These are phyloP conservation scores for Miniopterus natalensis DNA, from an alignment of 2,113 vertebrate genomes.

Conservation along the genomic window DNA sequence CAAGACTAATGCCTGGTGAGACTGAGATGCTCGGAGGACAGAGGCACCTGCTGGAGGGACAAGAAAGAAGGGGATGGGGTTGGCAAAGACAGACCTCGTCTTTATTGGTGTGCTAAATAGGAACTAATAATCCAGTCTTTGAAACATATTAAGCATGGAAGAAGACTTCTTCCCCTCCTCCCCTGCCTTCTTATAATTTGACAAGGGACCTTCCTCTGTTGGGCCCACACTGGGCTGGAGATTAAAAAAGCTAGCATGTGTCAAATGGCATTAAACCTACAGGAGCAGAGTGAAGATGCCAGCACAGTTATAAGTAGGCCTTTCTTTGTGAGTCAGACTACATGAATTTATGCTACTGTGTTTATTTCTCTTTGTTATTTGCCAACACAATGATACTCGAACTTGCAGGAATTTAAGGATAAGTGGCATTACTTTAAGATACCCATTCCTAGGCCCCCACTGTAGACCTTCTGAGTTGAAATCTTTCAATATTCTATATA, in stretches of 20 bases:
- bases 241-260: neutral
- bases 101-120: neutral
- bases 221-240: neutral
- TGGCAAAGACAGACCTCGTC: neutral
- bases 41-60: neutral
- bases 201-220: neutral
- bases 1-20: neutral
- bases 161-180: neutral
- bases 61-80: neutral
- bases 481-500: neutral
- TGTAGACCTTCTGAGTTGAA: neutral
- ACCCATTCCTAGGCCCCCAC: neutral
- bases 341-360: neutral
- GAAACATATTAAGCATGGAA: neutral
- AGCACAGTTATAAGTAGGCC: neutral
- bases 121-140: neutral
- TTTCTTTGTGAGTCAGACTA: neutral
- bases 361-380: slow-evolving; percentile 39
- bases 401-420: neutral
- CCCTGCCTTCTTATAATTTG: neutral
- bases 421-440: slow-evolving; percentile 25
- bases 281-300: neutral
- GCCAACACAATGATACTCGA: neutral
- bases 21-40: neutral
- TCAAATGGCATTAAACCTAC: neutral